A percentile compares a stretch with the other conserved stretches of the same genome.
Evolutionary conservation across 2,888 invertebrate genomes (phyloP).

Genomic region (Elegia similella): DNA sequence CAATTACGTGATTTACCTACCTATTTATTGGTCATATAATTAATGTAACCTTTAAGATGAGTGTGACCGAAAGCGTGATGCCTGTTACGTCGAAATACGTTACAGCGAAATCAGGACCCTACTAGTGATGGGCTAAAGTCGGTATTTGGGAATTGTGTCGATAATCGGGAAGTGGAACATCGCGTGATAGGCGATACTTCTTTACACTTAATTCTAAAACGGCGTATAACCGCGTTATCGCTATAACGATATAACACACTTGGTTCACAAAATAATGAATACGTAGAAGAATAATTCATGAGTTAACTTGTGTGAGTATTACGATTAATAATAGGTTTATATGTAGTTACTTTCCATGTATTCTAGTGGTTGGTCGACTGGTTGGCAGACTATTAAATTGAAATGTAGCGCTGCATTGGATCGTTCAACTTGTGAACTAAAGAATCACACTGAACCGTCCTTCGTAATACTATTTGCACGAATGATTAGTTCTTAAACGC

Average conservation of each 20-base stretch:
- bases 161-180: conserved; percentile 37
- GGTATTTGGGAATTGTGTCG: conserved; percentile 10
- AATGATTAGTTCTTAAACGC: too few species aligned
- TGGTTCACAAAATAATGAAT: conserved; percentile 2
- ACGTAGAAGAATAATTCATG: neutral
- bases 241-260: conserved; percentile 44
- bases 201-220: conserved; percentile 47
- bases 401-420: too few species aligned
- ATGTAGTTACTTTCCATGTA: too few species aligned
- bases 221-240: conserved; percentile 42
- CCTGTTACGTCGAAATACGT: neutral
- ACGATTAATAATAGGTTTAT: too few species aligned
- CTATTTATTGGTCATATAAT: conserved; percentile 23
- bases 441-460: too few species aligned
- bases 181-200: conserved; percentile 55
- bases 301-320: neutral
- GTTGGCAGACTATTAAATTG: too few species aligned
- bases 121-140: too few species aligned
- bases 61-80: conserved; percentile 1
- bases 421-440: too few species aligned
- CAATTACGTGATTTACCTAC: conserved; percentile 17
- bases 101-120: too few species aligned
- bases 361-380: too few species aligned
- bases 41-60: conserved; percentile 24
- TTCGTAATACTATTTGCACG: too few species aligned